Evolutionary conservation across 2,113 vertebrate species (phyloP).

Genomic region (Syngnathoides biaculeatus): DNA sequence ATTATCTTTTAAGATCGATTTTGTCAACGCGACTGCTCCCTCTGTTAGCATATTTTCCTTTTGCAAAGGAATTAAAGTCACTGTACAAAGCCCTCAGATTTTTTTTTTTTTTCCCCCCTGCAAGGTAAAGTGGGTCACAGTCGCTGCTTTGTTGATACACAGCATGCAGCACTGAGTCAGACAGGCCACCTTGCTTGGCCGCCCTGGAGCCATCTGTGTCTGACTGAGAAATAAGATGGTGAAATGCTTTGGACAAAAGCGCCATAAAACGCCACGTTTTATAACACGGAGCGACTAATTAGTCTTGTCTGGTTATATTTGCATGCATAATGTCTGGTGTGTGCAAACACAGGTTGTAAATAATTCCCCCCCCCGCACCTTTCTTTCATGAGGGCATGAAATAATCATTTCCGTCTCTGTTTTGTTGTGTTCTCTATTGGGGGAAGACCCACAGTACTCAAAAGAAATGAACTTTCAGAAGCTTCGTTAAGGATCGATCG

Average conservation of each 20-base stretch:
- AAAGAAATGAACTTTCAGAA: background rate
- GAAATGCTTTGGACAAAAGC: background rate
- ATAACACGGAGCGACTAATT: slow-evolving; percentile 2
- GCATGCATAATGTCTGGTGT: slow-evolving; percentile 23
- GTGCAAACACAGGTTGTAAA: slow-evolving; percentile 13
- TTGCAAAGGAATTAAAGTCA: background rate
- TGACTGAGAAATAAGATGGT: background rate
- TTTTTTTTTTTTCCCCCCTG: background rate
- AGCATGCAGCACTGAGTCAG: slow-evolving; percentile 1
- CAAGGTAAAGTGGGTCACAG: background rate
- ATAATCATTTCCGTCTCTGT: slow-evolving; percentile 19
- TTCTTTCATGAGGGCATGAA: slow-evolving; percentile 19
- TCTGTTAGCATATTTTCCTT: background rate
- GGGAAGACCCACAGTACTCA: background rate
- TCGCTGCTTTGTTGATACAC: background rate
- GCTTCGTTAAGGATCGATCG: background rate
- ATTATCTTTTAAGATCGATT: background rate
- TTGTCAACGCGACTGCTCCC: background rate
- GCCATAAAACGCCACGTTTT: background rate
- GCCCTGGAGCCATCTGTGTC: background rate
- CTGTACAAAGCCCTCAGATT: background rate
- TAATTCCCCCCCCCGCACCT: slow-evolving; percentile 9
- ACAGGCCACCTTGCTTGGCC: background rate
- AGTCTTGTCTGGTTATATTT: slow-evolving; percentile 23
- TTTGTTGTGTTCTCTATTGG: background rate